Base-by-base conservation (phyloP, 2,888 invertebrate genomes). In the Aspidiotus rigidus region DNA sequence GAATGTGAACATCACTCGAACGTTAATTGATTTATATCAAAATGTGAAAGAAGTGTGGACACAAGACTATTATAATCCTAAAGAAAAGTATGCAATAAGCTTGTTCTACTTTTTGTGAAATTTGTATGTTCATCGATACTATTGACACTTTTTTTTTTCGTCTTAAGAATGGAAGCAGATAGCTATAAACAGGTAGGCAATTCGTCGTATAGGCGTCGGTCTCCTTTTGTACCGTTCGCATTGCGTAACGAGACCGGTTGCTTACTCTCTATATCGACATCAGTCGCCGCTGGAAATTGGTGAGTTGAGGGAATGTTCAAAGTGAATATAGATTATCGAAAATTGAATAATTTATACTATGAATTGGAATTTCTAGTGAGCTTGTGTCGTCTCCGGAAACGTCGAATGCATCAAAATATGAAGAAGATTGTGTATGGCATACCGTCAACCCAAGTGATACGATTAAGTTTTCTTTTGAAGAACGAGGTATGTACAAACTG, bases 181-280 rank as follows among this genome's bases (percentile, higher is more conserved):
- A 39, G 10, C 15, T n/a, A 42, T 15, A 57, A 53, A 49, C 67
- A 49, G 42, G 57, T 10, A 17, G 60, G 59, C 44, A 67, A 17
- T 17, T 44, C 67, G 10, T 49, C 28, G 10, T 67, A 59, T 10
- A 57, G 88, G 64, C 83, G 89, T 15, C 83, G 95, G 66, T 86
- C 88, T 39, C 95, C 97, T 7, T 98, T 98, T 79, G 87, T 98
- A 72, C 97, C 98, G 0, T 98, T 93, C 80, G 90, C 93, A 10
- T 80, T 99, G 71, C 87, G 87, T 75, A 99, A 99, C 79, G 87
- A 92, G 73, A 93, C 95, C 0, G 97, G 97, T 0, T 88, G 89
- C 69, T 83, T 84, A 15, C 81, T 98, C 17, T 86, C 87, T 81
- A 97, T 94, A 79, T 88, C 90, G 71, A 93, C 93, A 0, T 83